Evolutionary conservation across 2,888 invertebrate species (phyloP).

Genomic region (Drosophila planitibia): DNA sequence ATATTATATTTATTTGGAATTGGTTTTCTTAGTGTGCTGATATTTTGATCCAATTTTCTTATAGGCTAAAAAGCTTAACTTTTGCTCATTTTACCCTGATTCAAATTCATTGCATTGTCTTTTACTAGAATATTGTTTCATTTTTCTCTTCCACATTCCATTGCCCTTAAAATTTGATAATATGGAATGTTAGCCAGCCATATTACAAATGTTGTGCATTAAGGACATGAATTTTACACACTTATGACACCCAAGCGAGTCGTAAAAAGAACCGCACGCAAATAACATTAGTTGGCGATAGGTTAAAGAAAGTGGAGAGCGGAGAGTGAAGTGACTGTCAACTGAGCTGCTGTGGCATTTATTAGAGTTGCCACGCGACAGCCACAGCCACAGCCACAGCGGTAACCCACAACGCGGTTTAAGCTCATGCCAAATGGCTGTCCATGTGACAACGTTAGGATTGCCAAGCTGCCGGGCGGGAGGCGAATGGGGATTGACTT

Average conservation of each 20-base stretch:
- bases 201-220: constrained; percentile 76
- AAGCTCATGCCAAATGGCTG: constrained; percentile 73
- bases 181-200: constrained; percentile 38
- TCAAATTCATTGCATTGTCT: constrained; percentile 10
- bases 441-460: constrained; percentile 68
- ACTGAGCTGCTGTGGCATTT: constrained; percentile 72
- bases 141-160: background rate
- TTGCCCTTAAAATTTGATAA: constrained; percentile 40
- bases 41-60: background rate
- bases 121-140: constrained; percentile 3
- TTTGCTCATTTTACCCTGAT: constrained; percentile 5
- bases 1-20: background rate
- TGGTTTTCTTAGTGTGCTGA: background rate
- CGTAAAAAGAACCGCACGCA: constrained; percentile 72
- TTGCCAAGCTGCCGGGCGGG: constrained; percentile 3
- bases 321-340: constrained; percentile 48
- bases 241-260: constrained; percentile 74
- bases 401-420: constrained; percentile 64
- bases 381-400: constrained; percentile 47
- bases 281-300: constrained; percentile 66
- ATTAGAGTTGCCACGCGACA: constrained; percentile 75
- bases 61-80: background rate
- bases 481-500: constrained; percentile 22
- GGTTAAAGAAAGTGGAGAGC: constrained; percentile 17
- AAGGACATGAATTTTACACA: constrained; percentile 73